Conservation (phyloP, 2,888 invertebrate genomes). For the Bombylius major region DNA sequence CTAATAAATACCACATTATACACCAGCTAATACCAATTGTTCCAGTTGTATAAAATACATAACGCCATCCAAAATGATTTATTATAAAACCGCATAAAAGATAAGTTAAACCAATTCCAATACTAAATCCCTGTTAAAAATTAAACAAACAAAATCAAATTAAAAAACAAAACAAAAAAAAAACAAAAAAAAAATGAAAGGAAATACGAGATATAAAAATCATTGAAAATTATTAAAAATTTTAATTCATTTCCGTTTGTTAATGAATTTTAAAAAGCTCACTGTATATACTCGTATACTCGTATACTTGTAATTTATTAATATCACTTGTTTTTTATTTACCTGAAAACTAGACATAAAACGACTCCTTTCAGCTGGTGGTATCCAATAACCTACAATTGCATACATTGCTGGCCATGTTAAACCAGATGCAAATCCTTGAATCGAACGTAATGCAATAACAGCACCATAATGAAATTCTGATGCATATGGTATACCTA, state of each 20-base stretch:
- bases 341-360: constrained; percentile 67
- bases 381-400: constrained; percentile 59
- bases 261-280: too few species aligned
- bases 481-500: constrained; percentile 51
- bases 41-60: constrained; percentile 58
- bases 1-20: constrained; percentile 52
- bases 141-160: background rate
- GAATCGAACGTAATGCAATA: constrained; percentile 49
- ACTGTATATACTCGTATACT: too few species aligned
- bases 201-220: too few species aligned
- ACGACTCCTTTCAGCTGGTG: constrained; percentile 53
- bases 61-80: constrained; percentile 52
- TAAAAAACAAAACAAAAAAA: background rate
- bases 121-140: constrained; percentile 48
- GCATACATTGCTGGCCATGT: constrained; percentile 70
- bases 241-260: too few species aligned
- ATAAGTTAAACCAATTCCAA: constrained; percentile 59
- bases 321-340: constrained; percentile 3
- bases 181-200: background rate
- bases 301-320: too few species aligned
- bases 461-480: constrained; percentile 47
- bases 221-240: too few species aligned
- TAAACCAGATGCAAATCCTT: constrained; percentile 57
- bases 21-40: constrained; percentile 52
- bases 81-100: constrained; percentile 57